Percentiles rank a stretch among this genome's conserved stretches.
Evolutionary conservation across 2,797 vertebrate species (phyloP).

Genomic region (Stomatorhinus walkeri): DNA sequence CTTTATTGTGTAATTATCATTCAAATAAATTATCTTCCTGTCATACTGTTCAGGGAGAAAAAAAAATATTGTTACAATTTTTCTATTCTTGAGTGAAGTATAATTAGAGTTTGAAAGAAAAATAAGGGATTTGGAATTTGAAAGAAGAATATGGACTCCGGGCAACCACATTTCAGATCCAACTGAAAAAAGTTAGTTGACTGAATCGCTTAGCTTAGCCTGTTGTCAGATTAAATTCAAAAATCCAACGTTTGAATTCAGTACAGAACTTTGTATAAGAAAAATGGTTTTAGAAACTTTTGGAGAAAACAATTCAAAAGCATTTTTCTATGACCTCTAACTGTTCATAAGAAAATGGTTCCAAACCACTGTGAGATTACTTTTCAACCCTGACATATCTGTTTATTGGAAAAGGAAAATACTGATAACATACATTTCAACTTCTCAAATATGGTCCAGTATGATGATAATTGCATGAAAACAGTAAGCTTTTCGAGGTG

Average conservation of each 20-base stretch:
- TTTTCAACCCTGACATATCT: background rate
- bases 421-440: background rate
- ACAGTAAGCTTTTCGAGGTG: background rate
- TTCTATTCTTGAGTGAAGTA: slow-evolving; percentile 8
- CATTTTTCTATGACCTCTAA: background rate
- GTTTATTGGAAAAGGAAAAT: background rate
- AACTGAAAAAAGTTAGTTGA: background rate
- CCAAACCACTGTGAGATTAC: background rate
- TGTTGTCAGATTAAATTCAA: slow-evolving; percentile 1
- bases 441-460: background rate
- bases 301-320: background rate
- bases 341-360: background rate
- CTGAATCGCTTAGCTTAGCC: background rate
- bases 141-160: background rate
- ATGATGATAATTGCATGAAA: background rate
- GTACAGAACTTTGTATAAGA: background rate
- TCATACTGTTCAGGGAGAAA: background rate
- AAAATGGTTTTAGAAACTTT: background rate
- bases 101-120: background rate
- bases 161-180: background rate
- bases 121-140: background rate
- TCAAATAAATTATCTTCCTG: slow-evolving; percentile 6
- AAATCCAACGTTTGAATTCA: background rate
- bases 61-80: background rate
- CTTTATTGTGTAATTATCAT: slow-evolving; percentile 11